Evolutionary conservation across 2,888 invertebrate genomes (phyloP), one percentile per base, ranked within the genome.

Genomic region (Barypeithes pellucidus): DNA sequence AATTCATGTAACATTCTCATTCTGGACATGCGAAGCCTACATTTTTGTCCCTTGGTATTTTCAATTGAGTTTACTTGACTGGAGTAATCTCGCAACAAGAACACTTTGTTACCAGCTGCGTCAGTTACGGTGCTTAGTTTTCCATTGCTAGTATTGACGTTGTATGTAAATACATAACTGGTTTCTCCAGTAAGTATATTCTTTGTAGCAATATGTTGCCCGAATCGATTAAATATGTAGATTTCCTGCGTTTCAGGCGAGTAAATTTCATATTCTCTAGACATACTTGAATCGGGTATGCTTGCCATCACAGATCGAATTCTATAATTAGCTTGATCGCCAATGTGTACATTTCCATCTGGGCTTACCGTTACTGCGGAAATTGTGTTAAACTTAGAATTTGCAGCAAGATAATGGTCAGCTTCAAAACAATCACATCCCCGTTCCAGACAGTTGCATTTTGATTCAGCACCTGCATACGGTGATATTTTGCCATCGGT

Each of bases 181-280:
- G 94, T 95, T 85, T 96, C 96, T 0, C 96, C 96, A 0, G 98
- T 98, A n/a, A 98, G 88, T 73, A 99, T 97, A 83, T 97, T 97
- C 79, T 94, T 94, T 0, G 98, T 98, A 68, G 95, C 93, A 2
- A 96, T 91, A 83, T 99, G 99, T 84, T 98, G 98, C 0, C 99
- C 99, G 82, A 97, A 96, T 78, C 96, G 89, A 81, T 97, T 97
- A 87, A 97, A 97, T 22, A 96, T 92, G 81, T 96, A 97, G 74
- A 96, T 93, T 85, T 98, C 98, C 85, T 98, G 97, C 2, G 96
- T 95, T 80, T 97, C 97, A 0, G 98, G 95, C 0, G 97, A 96
- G 81, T 95, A 95, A 70, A 99, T 96, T 85, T 97, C 96, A 84
- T 98, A 99, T 82, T 96, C 95, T 52, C 95, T 88, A 0, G 93